Evolutionary conservation across 2,888 invertebrate genomes (phyloP).

Genomic region (Andrena bucephala): DNA sequence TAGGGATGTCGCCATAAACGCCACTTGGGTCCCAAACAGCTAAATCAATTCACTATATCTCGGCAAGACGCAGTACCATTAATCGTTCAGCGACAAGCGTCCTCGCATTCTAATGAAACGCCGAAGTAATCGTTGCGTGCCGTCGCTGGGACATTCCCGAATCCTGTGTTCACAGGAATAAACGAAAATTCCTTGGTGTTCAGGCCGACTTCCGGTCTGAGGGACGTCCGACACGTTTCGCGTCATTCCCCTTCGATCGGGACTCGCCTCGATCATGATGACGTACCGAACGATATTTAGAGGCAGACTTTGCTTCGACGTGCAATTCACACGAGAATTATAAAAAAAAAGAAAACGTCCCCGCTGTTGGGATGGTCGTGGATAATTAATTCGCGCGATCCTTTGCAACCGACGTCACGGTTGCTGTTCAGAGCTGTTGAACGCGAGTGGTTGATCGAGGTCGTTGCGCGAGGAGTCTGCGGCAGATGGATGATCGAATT

Average conservation of each 20-base stretch:
- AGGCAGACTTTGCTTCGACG: constrained; percentile 9
- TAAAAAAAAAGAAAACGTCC: neutral
- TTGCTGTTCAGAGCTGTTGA: no score
- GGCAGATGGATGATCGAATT: constrained; percentile 31
- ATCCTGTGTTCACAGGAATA: constrained; percentile 84
- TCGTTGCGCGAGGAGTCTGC: neutral
- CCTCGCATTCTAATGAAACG: constrained; percentile 68
- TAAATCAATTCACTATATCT: no score
- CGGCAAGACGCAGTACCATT: constrained; percentile 61
- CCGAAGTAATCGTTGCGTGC: constrained; percentile 65
- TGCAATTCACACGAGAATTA: constrained; percentile 7
- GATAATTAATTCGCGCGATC: no score
- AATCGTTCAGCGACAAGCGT: constrained; percentile 72
- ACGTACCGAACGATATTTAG: no score
- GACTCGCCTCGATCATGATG: no score
- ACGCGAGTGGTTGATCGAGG: no score
- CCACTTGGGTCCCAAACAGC: no score
- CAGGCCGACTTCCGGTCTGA: constrained; percentile 23
- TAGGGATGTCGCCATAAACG: no score
- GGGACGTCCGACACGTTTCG: neutral
- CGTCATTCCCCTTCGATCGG: neutral
- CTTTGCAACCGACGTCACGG: no score
- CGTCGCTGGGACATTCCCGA: constrained; percentile 76
- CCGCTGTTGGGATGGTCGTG: no score
- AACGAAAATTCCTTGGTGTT: constrained; percentile 67